Base-by-base conservation (phyloP, 2,888 invertebrate species). In the Xylota segnis region DNA sequence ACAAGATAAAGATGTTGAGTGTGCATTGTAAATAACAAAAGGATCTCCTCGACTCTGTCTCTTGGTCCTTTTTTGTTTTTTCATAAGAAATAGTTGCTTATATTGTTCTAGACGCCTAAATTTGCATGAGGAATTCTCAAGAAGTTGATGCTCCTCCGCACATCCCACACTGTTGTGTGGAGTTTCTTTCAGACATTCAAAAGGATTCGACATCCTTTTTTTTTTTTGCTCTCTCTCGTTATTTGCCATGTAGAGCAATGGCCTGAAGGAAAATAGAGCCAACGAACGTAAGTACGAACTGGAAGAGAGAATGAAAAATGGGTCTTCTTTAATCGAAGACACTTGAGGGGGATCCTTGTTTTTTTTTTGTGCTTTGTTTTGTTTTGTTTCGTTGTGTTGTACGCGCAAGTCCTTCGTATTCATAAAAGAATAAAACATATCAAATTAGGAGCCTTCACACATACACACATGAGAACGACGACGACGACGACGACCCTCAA, bases 1-100 rank as follows among this genome's bases (percentile, higher is more conserved):
- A 18, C 18, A 6, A 71, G 52, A 78, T 54, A 65, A 66, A 79
- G 83, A 58, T 77, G 66, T 72, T 72, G 56, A 79, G 83, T 75
- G 70, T 58, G 83, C 83, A 79, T 75, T 81, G 84, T 76, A 82
- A 86, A 86, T 76, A 86, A 86, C 54, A 82, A 86, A 79, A 72
- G 76, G 54, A 76, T 70, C 29, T 45, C 59, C 50, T 32, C 14
- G 10, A 14, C 65, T n/a, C 9, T 23, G 12, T 37, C 18, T 27
- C 40, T 45, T 29, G 16, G 10, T 23, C 9, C 59, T 32, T 45
- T 23, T 23, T 43, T 56, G 59, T n/a, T 59, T 34, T 81, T 68
- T 63, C 32, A 61, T 43, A 45, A 54, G 72, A 52, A 84, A 70
- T 75, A 75, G 75, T 86, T 82, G 59, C 54, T 76, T 50, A 76